Conservation (phyloP, 1,140 invertebrate genomes). For the Phymastichus coffea region DNA sequence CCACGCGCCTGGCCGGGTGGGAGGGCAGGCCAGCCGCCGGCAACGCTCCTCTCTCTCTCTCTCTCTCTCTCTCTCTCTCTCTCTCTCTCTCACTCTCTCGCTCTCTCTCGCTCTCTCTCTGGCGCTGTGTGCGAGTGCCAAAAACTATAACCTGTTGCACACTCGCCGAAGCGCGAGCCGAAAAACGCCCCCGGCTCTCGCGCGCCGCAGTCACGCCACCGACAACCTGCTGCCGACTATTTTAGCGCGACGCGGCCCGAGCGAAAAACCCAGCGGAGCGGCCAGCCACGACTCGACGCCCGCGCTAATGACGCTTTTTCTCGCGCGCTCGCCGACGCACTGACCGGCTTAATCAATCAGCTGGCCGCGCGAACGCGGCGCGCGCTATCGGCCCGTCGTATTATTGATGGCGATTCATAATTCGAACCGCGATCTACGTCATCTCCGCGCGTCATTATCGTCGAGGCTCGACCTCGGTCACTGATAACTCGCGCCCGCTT, state of each 20-base stretch:
- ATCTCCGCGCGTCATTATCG: constrained; percentile 11
- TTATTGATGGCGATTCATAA: constrained; percentile 23
- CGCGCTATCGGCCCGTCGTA: neutral
- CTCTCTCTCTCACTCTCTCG: no score
- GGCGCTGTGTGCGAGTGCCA: constrained; percentile 43
- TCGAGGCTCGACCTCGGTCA: neutral
- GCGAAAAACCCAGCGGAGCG: neutral
- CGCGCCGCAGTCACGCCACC: constrained; percentile 11
- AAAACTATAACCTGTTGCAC: constrained; percentile 59
- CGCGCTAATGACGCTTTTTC: no score
- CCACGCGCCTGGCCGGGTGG: constrained; percentile 14
- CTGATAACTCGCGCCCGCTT: neutral
- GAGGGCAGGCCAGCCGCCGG: constrained; percentile 13
- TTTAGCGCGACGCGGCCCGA: constrained; percentile 19
- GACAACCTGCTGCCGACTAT: no score
- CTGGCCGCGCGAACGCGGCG: no score
- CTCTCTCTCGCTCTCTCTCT: no score
- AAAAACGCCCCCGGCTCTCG: constrained; percentile 53
- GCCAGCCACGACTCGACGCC: no score
- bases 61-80: constrained; percentile 14
- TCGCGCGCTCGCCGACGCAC: neutral
- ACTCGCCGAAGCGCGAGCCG: constrained; percentile 43
- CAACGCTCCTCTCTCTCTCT: neutral
- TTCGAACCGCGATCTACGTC: constrained; percentile 13
- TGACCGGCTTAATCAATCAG: constrained; percentile 7